Evolutionary conservation across 2,888 invertebrate genomes (phyloP), one percentile per base, ranked within the genome.

Genomic region (Atherix ibis): DNA sequence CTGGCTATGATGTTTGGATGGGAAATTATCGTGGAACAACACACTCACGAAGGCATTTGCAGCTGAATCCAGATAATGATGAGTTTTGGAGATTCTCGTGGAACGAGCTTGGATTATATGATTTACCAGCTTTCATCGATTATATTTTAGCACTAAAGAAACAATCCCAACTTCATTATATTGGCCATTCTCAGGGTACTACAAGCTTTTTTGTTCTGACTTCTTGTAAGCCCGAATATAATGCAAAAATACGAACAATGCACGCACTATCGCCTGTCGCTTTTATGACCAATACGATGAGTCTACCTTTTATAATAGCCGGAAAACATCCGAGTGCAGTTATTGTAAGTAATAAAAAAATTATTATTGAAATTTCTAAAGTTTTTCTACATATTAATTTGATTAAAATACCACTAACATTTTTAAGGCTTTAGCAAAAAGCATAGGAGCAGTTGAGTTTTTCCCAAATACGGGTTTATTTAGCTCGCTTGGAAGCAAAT

Each of bases 21-120:
- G 73, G 71, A 1, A 78, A 78, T 53, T 63, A 66, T 12, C 60
- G 77, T 4, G 76, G 76, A 27, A 76, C 74, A 48, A 65, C 65
- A 5, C 76, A 74, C 46, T 67, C 68, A 2, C 59, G 63, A 26
- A 54, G 56, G 8, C 74, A 77, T 46, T 50, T 58, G 5, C 58
- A 52, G 13, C 46, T 58, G 12, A 45, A 49, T 40, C 46, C 49
- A 2, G 31, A 50, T 18, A 48, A 42, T 4, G 50, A 41, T 4
- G 44, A 53, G 5, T 60, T 55, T 42, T 60, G 59, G 59, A 36
- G 44, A n/a, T 60, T 57, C 50, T 70, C 79, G 34, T 88, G 76
- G 73, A 53, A 60, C 39, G 54, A 59, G 43, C 58, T 58, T 36
- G 58, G 51, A 3, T 34, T 43, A 12, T 46, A 65, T 45, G 79